phyloP scores from a whole-genome alignment of 1,140 invertebrate species.

The Lucilia cuprina region DNA sequence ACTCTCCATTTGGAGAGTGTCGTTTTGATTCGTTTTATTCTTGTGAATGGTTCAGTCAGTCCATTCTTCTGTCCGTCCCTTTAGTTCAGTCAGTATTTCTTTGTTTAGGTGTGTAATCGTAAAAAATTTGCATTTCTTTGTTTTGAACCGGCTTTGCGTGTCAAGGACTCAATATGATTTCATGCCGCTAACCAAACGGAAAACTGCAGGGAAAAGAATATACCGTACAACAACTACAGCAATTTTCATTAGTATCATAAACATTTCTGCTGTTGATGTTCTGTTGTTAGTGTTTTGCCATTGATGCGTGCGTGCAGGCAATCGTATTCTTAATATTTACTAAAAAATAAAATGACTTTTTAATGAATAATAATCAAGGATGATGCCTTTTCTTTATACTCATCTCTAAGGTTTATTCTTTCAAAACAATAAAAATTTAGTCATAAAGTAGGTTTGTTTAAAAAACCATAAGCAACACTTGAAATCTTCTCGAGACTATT shows the following conservation, averaged over 20 bases:
- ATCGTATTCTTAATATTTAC: not conserved
- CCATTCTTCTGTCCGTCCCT: not conserved
- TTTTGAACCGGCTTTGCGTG: constrained; percentile 31
- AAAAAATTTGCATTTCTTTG: constrained; percentile 35
- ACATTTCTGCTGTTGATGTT: constrained; percentile 3
- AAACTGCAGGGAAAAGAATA: not conserved
- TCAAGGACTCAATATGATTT: constrained; percentile 25
- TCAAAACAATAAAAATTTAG: no score
- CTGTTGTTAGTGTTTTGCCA: not conserved
- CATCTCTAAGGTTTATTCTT: no score
- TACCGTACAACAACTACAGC: not conserved
- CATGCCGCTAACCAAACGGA: not conserved
- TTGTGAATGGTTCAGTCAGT: constrained; percentile 39
- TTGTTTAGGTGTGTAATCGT: constrained; percentile 21
- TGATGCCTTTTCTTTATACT: not conserved
- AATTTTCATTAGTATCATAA: constrained; percentile 26
- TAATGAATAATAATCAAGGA: not conserved
- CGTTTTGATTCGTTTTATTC: not conserved
- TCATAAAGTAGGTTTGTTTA: no score
- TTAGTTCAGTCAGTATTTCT: not conserved
- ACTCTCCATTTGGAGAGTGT: not conserved
- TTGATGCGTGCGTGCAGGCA: constrained; percentile 27
- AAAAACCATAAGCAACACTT: no score
- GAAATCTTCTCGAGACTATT: no score
- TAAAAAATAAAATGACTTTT: not conserved